Percentiles rank a stretch among this genome's conserved stretches.
Conservation (phyloP, 2,113 vertebrate species). For the Chaetops frenatus region DNA sequence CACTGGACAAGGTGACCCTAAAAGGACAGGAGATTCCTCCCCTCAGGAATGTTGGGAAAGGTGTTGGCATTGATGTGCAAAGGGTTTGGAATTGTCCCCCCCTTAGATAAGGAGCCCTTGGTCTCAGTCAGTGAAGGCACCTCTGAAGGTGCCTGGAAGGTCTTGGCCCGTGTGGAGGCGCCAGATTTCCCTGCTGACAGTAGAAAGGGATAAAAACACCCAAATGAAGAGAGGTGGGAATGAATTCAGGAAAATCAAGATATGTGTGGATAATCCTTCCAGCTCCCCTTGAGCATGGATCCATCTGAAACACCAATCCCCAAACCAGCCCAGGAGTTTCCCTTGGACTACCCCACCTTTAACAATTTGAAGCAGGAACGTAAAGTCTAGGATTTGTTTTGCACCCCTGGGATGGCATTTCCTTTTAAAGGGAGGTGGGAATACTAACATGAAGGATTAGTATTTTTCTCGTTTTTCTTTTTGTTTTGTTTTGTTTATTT, state of each 20-base stretch:
- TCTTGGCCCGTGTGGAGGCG: background rate
- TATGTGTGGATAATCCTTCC: background rate
- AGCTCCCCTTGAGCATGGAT: background rate
- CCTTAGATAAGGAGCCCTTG: accelerated
- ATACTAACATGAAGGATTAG: slow-evolving; percentile 76
- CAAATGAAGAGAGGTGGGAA: background rate
- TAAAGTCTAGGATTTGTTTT: slow-evolving; percentile 57
- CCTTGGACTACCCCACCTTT: background rate
- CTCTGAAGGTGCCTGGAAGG: background rate
- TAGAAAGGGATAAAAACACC: background rate
- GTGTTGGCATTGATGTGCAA: background rate
- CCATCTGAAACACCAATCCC: background rate
- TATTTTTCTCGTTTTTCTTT: slow-evolving; percentile 62
- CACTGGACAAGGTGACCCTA: too few relatives aligned
- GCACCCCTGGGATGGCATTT: slow-evolving; percentile 42
- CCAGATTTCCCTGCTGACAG: background rate
- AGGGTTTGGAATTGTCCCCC: background rate
- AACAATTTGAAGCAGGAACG: background rate
- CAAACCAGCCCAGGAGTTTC: background rate
- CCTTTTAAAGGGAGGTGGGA: slow-evolving; percentile 56
- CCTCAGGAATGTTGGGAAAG: background rate
- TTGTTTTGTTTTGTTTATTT: slow-evolving; percentile 54
- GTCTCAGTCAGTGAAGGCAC: background rate
- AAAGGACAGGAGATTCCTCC: background rate
- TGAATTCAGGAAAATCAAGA: background rate